Evolutionary conservation across 2,113 vertebrate species (phyloP).

Genomic region (Myrmecophaga tridactyla): DNA sequence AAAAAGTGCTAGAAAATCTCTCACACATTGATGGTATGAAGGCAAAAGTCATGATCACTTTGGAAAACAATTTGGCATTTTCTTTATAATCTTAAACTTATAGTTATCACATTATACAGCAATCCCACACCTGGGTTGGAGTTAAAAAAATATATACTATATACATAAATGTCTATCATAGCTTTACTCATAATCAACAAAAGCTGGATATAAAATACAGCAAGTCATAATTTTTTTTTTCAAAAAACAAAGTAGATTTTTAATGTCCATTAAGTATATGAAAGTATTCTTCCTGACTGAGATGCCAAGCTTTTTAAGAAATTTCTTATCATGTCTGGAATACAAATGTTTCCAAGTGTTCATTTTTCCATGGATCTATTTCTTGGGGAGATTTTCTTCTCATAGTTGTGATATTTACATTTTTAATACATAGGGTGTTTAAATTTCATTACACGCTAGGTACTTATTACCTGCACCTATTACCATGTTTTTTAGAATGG

Average conservation of each 20-base stretch:
- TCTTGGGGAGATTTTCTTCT: not conserved
- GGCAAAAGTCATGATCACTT: not conserved
- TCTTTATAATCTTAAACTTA: not conserved
- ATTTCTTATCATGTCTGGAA: not conserved
- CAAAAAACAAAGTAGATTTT: not conserved
- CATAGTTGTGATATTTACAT: not conserved
- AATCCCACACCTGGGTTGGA: not conserved
- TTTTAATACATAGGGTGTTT: not conserved
- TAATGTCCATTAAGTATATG: not conserved
- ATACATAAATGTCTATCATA: not conserved
- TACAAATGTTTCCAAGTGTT: not conserved
- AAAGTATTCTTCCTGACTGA: not conserved
- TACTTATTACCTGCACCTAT: not conserved
- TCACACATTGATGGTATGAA: not conserved
- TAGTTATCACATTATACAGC: not conserved
- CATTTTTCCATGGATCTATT: not conserved
- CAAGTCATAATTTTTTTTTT: not conserved
- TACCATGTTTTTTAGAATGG: not conserved
- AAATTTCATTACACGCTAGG: not conserved
- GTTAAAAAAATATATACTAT: not conserved
- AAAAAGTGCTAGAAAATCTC: not conserved
- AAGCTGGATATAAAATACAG: not conserved
- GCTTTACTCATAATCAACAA: not conserved
- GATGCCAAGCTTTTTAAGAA: not conserved
- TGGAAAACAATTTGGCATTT: not conserved